These are phyloP conservation scores for Platypus cylindrus DNA, from an alignment of 2,888 invertebrate genomes.

Conservation along the genomic window DNA sequence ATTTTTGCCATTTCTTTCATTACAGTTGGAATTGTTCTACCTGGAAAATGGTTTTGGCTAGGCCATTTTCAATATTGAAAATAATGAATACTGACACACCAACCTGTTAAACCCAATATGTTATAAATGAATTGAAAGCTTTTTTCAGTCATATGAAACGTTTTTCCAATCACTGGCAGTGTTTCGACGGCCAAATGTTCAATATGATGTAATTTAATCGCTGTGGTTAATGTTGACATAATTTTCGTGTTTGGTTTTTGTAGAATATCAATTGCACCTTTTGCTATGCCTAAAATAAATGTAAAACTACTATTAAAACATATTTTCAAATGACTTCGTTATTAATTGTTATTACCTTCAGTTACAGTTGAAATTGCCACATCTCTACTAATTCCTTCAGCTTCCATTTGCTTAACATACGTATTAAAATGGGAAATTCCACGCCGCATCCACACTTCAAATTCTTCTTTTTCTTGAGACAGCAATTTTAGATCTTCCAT, in stretches of 20 bases:
- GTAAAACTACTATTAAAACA: slow-evolving; percentile 1
- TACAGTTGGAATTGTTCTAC: slow-evolving; percentile 10
- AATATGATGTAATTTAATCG: slow-evolving; percentile 18
- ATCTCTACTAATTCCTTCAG: slow-evolving; percentile 16
- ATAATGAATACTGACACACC: neutral
- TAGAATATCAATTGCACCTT: slow-evolving; percentile 19
- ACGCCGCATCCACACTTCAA: slow-evolving; percentile 18
- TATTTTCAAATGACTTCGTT: neutral
- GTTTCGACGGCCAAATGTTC: slow-evolving; percentile 17
- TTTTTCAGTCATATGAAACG: slow-evolving; percentile 20
- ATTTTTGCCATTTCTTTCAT: slow-evolving; percentile 14
- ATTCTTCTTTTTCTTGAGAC: slow-evolving; percentile 17
- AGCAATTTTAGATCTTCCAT: slow-evolving; percentile 19
- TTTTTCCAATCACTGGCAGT: slow-evolving; percentile 18
- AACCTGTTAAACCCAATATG: slow-evolving; percentile 18
- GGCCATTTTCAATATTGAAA: neutral
- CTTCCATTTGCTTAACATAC: slow-evolving; percentile 17
- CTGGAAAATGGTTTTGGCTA: slow-evolving; percentile 3
- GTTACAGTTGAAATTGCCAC: slow-evolving; percentile 18
- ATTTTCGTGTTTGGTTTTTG: slow-evolving; percentile 19
- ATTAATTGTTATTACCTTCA: slow-evolving; percentile 13
- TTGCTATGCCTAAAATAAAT: slow-evolving; percentile 15
- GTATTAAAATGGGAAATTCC: slow-evolving; percentile 18
- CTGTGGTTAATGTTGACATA: slow-evolving; percentile 16
- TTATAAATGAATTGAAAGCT: slow-evolving; percentile 19